Conservation (phyloP, 2,113 vertebrate species). For the Sylvietta virens region DNA sequence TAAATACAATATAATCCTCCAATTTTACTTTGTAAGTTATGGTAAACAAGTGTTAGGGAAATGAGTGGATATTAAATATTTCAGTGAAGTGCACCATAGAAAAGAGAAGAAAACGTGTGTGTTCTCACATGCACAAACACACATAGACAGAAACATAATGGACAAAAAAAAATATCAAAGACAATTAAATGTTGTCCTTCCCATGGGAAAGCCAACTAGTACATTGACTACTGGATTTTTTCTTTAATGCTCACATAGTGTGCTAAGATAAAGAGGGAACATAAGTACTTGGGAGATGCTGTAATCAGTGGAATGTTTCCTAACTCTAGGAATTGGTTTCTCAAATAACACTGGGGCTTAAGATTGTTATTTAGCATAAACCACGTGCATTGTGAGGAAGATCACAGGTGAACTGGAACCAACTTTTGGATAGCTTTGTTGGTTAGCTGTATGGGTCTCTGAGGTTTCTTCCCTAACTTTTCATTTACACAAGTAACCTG, state of each 20-base stretch:
- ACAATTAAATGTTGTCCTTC: conserved; percentile 39
- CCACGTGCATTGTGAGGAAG: conserved; percentile 19
- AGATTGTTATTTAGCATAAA: background rate
- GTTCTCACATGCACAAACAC: background rate
- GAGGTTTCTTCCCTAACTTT: conserved; percentile 30
- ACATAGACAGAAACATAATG: background rate
- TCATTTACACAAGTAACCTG: background rate
- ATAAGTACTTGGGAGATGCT: background rate
- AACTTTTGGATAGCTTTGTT: background rate
- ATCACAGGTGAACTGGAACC: conserved; percentile 1
- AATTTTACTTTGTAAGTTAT: conserved; percentile 71
- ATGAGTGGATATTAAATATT: conserved; percentile 47
- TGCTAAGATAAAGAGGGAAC: conserved; percentile 15
- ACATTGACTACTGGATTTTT: conserved; percentile 19
- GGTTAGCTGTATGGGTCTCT: conserved; percentile 2
- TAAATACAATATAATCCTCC: conserved; percentile 78
- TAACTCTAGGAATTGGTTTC: conserved; percentile 20
- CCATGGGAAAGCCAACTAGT: conserved; percentile 68
- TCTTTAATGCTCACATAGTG: conserved; percentile 1
- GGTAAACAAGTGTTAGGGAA: conserved; percentile 63
- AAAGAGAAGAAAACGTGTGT: background rate
- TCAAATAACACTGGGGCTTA: background rate
- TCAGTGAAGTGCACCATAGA: conserved; percentile 53
- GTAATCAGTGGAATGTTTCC: background rate
- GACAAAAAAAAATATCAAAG: conserved; percentile 19